Evolutionary conservation across 2,888 invertebrate species (phyloP), one percentile per base, ranked within the genome.

Genomic region (Siphonodentalium dalli): DNA sequence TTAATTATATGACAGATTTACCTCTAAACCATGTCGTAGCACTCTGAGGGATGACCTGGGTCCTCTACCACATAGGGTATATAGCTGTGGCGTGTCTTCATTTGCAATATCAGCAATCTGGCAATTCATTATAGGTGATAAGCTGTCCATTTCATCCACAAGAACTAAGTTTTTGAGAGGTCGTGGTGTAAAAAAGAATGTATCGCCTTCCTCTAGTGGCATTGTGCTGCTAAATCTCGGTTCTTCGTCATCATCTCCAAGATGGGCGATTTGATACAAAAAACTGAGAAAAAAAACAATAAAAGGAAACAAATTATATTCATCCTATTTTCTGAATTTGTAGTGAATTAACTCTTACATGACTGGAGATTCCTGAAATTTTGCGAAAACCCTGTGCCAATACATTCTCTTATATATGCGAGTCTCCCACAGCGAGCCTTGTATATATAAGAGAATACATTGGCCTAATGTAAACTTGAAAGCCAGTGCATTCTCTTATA

Each of bases 231-330:
- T 96, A 80, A 99, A 99, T 79, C 98, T 97, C 0, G 97, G 92
- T 77, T 99, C 98, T 80, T 97, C 98, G 80, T 99, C 98, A 77
- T 98, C 97, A 83, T 99, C 98, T 34, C 98, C 99, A 70, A 99
- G 85, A 84, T 96, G 95, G n/a, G 98, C 96, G 78, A 99, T 99
- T 86, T 99, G 98, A 79, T 98, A 99, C 18, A 99, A 83, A 77
- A 93, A 95, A 81, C 96, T 96, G 81, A 6, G 81, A 86, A 29
- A 37, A 44, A 37, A 8, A 23, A 56, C 31, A 18, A 5, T 9
- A 8, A 9, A 13, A 33, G n/a, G 9, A 33, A 33, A 23, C 15
- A 18, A 18, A 9, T n/a, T 15, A 9, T 7, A 8, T 2, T 8
- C 2, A 7, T 11, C 18, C 13, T 33, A 7, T 34, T 34, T 34